These are phyloP conservation scores for Raja brachyura DNA, from an alignment of 2,113 vertebrate species.

Conservation along the genomic window DNA sequence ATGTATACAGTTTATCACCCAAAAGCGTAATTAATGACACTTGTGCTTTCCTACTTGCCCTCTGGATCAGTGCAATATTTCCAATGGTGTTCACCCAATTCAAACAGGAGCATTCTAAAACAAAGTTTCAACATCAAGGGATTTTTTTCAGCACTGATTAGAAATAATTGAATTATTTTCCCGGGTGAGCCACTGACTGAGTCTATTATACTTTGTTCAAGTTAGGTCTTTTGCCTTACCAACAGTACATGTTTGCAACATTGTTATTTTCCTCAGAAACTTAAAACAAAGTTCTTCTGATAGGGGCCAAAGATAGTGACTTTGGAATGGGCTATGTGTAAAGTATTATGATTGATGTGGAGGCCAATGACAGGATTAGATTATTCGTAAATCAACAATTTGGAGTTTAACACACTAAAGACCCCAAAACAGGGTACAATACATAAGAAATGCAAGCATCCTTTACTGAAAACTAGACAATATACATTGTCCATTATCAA, in stretches of 20 bases:
- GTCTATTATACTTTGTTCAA: not conserved
- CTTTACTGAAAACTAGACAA: slow-evolving; percentile 5
- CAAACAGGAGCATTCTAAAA: not conserved
- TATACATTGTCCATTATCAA: not conserved
- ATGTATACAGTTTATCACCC: not conserved
- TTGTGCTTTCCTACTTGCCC: not conserved
- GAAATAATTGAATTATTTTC: not conserved
- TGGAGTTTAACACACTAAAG: not conserved
- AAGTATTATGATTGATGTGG: not conserved
- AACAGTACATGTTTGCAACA: not conserved
- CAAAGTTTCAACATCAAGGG: not conserved
- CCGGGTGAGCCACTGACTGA: not conserved
- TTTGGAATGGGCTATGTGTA: not conserved
- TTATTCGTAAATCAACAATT: not conserved
- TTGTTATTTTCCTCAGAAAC: slow-evolving; percentile 26
- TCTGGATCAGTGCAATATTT: not conserved
- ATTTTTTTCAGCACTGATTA: not conserved
- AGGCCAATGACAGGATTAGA: too few species aligned
- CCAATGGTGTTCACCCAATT: not conserved
- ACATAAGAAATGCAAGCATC: not conserved
- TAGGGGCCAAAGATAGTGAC: not conserved
- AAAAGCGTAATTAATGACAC: not conserved
- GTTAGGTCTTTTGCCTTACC: not conserved
- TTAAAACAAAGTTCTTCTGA: not conserved
- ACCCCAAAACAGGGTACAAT: not conserved